Base-by-base conservation (phyloP, 2,888 invertebrate genomes). In the Vesta saturnalis region DNA sequence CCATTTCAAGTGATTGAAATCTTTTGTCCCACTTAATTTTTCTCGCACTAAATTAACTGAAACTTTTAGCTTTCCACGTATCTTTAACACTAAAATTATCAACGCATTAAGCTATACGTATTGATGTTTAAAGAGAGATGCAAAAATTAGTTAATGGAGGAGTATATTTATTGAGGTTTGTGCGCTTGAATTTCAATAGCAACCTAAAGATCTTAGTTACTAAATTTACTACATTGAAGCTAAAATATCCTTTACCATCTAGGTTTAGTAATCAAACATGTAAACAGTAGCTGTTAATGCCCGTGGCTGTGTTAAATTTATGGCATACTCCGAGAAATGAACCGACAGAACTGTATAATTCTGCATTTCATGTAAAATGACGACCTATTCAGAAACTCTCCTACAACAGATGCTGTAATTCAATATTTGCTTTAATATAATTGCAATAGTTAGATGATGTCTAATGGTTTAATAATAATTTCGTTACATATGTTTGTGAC, bases 211-310 rank as follows among this genome's bases (percentile, higher is more conserved):
- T n/a, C n/a, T 52, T 56, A 56, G 62, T 56, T 62, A 47, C 56
- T 8, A 46, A 67, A 67, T 67, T 67, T 67, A 67, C 58, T 57
- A 21, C n/a, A n/a, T 49, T 43, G 46, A 15, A 23, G 62, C 58
- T 57, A 67, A 67, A 52, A 62, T 59, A 46, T 67, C 58, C 61
- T 67, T 58, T 52, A 61, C 47, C 59, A 35, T n/a, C n/a, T n/a
- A n/a, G n/a, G n/a, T 64, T 56, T 39, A 64, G 69, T 64, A 69
- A 69, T 69, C 64, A 69, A 61, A 60, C 69, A 69, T 64, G 69
- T 69, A 69, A 69, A 69, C 69, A 69, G 55, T 54, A 30, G 19
- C 62, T 62, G 59, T 56, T 59, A 64, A 19, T 64, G 64, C 60
- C 35, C 21, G 14, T 60, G 47, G 49, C 55, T 52, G 47, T n/a